Percentiles rank a stretch among this genome's conserved stretches.
phyloP scores from a whole-genome alignment of 2,113 vertebrate genomes.

The Sceloporus undulatus region DNA sequence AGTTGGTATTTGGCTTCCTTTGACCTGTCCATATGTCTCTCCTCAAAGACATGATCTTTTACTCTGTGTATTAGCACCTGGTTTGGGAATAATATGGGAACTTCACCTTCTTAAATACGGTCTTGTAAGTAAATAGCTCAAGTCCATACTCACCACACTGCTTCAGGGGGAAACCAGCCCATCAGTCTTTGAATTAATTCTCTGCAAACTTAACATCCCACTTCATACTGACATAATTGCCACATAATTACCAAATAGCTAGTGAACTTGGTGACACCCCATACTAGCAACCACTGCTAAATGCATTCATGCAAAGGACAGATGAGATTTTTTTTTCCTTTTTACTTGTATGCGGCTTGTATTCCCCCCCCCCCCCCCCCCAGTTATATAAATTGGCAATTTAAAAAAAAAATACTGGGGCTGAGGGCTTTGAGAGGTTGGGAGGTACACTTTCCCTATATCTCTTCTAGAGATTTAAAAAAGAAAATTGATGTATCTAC shows the following conservation, averaged over 20 bases:
- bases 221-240: neutral
- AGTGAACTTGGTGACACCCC: neutral
- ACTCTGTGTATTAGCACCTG: slow-evolving; percentile 21
- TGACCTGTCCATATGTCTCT: slow-evolving; percentile 28
- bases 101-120: neutral
- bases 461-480: no score
- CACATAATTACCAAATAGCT: neutral
- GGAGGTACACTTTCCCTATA: no score
- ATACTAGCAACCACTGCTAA: neutral
- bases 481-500: no score
- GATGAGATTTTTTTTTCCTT: neutral
- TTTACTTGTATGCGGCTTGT: neutral
- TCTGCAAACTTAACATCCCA: neutral
- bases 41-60: slow-evolving; percentile 19
- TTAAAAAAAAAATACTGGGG: no score
- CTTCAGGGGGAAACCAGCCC: neutral
- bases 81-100: neutral
- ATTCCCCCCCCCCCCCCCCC: neutral
- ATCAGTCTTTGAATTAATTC: neutral
- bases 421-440: no score
- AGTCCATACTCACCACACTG: neutral
- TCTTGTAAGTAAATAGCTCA: neutral
- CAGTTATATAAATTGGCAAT: neutral
- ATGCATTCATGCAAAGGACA: neutral
- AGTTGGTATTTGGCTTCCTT: slow-evolving; percentile 36